These are phyloP conservation scores for Eilema griseolum DNA, from an alignment of 2,888 invertebrate genomes.

Conservation along the genomic window DNA sequence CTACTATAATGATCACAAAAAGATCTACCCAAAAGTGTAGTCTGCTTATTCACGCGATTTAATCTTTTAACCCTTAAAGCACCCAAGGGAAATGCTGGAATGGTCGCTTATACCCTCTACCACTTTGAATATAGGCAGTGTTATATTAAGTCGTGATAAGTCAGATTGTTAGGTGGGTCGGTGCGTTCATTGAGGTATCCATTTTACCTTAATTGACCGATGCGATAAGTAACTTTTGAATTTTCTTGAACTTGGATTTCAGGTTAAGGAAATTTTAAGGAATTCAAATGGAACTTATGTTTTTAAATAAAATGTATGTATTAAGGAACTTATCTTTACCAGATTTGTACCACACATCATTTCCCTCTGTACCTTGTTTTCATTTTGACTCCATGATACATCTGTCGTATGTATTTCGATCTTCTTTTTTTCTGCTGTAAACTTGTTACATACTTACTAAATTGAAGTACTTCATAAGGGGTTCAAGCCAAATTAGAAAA, in stretches of 20 bases:
- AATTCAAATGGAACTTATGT: too few relatives aligned
- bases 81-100: conserved; percentile 20
- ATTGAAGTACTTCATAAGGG: too few relatives aligned
- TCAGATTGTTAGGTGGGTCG: neutral
- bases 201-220: conserved; percentile 23
- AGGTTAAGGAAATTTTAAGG: neutral
- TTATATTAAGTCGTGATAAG: conserved; percentile 26
- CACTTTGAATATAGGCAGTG: conserved; percentile 23
- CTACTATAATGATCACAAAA: conserved; percentile 9
- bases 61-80: conserved; percentile 27
- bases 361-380: too few relatives aligned
- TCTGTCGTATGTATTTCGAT: neutral
- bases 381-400: too few relatives aligned
- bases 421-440: neutral
- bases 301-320: too few relatives aligned
- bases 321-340: too few relatives aligned
- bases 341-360: too few relatives aligned
- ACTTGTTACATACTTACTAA: neutral
- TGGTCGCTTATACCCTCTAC: conserved; percentile 18
- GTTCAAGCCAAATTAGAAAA: too few relatives aligned
- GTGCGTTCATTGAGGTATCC: conserved; percentile 22
- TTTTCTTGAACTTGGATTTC: conserved; percentile 21
- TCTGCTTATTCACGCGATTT: conserved; percentile 24
- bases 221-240: conserved; percentile 11
- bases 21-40: conserved; percentile 12